Base-by-base conservation (phyloP, 2,888 invertebrate genomes). In the Bibio marci region DNA sequence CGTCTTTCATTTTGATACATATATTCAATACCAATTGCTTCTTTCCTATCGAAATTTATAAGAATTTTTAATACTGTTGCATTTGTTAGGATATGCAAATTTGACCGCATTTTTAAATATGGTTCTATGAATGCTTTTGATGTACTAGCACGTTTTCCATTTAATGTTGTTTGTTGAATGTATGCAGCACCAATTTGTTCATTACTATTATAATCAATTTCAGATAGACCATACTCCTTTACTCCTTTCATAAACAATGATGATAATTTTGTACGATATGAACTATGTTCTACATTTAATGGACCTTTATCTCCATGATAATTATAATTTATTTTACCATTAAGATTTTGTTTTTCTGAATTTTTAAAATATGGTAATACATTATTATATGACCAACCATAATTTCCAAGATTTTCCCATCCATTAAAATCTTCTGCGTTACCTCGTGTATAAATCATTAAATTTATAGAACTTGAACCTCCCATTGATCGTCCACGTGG, bases 401-500 rank as follows among this genome's bases (percentile, higher is more conserved):
- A 62, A 51, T 81, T 82, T 2, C 82, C 83, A 14, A 67, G 65
- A 0, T 59, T 63, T 1, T 70, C 73, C 73, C 86, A 56, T 49
- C 66, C 61, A 50, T 86, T 76, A 60, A 78, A 86, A 51, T 86
- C 81, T 8, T 64, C 58, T 2, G 68, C 69, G 47, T 79, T 71
- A 7, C 85, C 85, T 3, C 81, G 62, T 0, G 78, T 79, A 50
- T 80, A 82, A 50, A 80, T 73, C 83, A 88, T 83, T 48, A 76
- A 76, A 54, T 87, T 87, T 10, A 86, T 62, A 1, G 79, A 75
- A 45, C 80, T 80, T 7, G 76, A 76, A 2, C 88, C 88, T 6
- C 88, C 88, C 52, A 88, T 68, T 0, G 81, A 80, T 56, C 80
- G 83, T 4, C 86, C 87, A 43, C 80, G 64, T 0, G 85, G 83